A percentile compares a stretch with the other conserved stretches of the same genome.
Evolutionary conservation across 2,797 vertebrate species (phyloP).

Genomic region (Microcaecilia unicolor): DNA sequence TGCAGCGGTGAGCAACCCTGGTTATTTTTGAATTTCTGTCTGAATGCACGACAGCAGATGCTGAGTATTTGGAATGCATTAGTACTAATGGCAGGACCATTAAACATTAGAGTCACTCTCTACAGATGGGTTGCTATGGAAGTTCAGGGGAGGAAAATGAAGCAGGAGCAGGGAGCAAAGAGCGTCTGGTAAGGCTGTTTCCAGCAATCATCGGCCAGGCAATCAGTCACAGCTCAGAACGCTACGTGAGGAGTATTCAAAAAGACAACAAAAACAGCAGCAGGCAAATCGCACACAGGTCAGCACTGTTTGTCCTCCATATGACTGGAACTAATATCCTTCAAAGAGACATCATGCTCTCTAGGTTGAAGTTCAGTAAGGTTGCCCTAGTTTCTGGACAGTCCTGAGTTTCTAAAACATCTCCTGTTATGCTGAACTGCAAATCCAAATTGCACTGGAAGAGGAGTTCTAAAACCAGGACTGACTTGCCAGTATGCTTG

Average conservation of each 20-base stretch:
- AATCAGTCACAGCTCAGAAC: neutral
- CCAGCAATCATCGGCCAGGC: slow-evolving; percentile 14
- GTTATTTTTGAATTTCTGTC: slow-evolving; percentile 56
- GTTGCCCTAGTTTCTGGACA: too few species aligned
- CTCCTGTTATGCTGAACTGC: too few species aligned
- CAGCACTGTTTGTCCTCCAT: rapidly evolving
- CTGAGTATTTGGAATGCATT: slow-evolving; percentile 82
- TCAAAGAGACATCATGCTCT: neutral
- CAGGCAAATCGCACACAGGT: too few species aligned
- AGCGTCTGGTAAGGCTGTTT: slow-evolving; percentile 21
- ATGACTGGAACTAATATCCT: neutral
- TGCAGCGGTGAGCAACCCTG: neutral
- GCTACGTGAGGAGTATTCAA: neutral
- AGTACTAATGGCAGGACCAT: slow-evolving; percentile 83
- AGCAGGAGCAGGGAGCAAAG: slow-evolving; percentile 16
- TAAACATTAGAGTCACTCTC: slow-evolving; percentile 64
- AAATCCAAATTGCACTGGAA: too few species aligned
- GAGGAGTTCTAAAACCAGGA: too few species aligned
- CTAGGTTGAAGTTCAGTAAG: too few species aligned
- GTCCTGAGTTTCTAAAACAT: too few species aligned
- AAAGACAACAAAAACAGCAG: too few species aligned
- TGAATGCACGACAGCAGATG: slow-evolving; percentile 71
- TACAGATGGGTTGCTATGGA: slow-evolving; percentile 76
- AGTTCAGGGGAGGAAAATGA: slow-evolving; percentile 30
- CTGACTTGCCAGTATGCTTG: too few species aligned